These are phyloP conservation scores for Maccullochella peelii DNA, from an alignment of 2,113 vertebrate species.

Conservation along the genomic window DNA sequence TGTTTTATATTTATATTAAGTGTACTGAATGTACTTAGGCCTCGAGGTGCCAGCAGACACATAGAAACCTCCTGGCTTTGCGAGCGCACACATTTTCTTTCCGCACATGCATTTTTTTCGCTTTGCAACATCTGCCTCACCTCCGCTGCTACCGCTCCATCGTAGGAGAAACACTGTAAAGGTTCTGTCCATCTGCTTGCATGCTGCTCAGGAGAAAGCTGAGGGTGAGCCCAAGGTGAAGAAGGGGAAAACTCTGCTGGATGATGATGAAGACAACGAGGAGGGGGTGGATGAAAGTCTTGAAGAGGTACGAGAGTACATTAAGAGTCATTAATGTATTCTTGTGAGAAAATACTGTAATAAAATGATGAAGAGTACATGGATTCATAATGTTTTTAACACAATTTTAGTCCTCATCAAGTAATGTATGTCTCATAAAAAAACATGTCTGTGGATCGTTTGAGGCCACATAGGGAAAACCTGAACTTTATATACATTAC, in stretches of 20 bases:
- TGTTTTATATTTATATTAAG: too few relatives aligned
- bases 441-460: not conserved
- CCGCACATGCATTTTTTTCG: too few relatives aligned
- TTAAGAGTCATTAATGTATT: not conserved
- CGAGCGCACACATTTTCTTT: too few relatives aligned
- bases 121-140: too few relatives aligned
- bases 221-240: slow-evolving; percentile 89
- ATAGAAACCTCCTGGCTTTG: too few relatives aligned
- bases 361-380: not conserved
- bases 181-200: too few relatives aligned
- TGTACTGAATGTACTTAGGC: too few relatives aligned
- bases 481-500: not conserved
- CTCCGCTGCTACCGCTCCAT: too few relatives aligned
- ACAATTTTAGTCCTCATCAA: not conserved
- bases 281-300: slow-evolving; percentile 82
- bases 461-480: not conserved
- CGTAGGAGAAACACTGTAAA: too few relatives aligned
- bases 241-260: slow-evolving; percentile 86
- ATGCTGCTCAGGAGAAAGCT: slow-evolving; percentile 82
- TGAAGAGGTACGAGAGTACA: slow-evolving; percentile 87
- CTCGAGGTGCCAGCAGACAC: too few relatives aligned
- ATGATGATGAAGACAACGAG: slow-evolving; percentile 72
- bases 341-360: not conserved
- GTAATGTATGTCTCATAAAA: not conserved
- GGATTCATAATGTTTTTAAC: not conserved